Base-by-base conservation (phyloP, 2,113 vertebrate genomes). In the Chaenocephalus aceratus region DNA sequence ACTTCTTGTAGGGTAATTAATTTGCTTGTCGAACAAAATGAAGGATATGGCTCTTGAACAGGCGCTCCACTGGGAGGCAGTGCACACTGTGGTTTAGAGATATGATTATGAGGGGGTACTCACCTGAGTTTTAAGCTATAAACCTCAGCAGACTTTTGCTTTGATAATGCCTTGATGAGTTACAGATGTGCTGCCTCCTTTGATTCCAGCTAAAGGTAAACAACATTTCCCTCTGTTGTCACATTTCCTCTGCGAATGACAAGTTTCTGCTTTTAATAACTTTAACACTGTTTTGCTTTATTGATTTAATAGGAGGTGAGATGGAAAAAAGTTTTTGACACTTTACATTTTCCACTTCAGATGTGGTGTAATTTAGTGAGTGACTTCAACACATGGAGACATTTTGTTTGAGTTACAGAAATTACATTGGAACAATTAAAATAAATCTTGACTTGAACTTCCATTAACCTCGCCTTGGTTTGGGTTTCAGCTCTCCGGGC, bases 361-460 rank as follows among this genome's bases (percentile, higher is more conserved):
- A 89, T 89, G 82, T 82, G 81, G 60, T 79, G 69, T 90, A 91
- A 92, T 94, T 92, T 92, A 93, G 52, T 16, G 57, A 63, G 73
- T 85, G 72, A 70, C 67, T 84, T 93, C 90, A 92, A 91, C 86
- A 92, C 89, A 49, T 92, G 82, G 80, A 78, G 93, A 92, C 90
- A 72, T 90, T 94, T 93, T 94, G 91, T 93, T 94, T 91, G 84
- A 92, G 84, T 88, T 86, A 46, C 67, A 88, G 68, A 94, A 93
- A 89, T 92, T 91, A 91, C 89, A 93, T 87, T 86, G 84, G 75
- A 91, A 87, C 79, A 94, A 95, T 93, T 94, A 90, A 94, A 95
- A 94, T 94, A 94, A 94, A 94, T 94, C 93, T 93, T 73, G 83
- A 75, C 80, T 18, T 93, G 94, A 92, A 94, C 93, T 94, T 89